Conservation (phyloP, 92 coral and sea anemone species). For the Epizoanthus ramosus region DNA sequence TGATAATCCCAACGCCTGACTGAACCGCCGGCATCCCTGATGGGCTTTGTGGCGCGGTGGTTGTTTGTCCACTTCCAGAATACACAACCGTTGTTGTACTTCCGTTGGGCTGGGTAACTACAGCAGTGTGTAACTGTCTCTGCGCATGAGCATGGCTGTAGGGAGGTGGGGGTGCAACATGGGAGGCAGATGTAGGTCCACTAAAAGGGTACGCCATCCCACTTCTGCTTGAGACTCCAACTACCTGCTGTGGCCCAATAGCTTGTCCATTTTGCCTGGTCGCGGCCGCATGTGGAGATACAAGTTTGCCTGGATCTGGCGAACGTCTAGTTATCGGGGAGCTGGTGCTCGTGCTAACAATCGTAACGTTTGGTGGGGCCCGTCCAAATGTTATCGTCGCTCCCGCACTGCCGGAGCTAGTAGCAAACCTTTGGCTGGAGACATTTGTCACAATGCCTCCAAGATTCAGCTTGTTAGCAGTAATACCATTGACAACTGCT, state of each 20-base stretch:
- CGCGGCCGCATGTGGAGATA: conserved; percentile 14
- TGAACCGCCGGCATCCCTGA: conserved; percentile 52
- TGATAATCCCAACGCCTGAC: conserved; percentile 20
- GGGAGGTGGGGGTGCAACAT: conserved; percentile 29
- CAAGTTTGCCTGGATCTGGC: conserved; percentile 20
- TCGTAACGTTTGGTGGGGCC: conserved; percentile 78
- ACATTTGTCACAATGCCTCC: conserved; percentile 86
- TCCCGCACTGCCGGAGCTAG: conserved; percentile 77
- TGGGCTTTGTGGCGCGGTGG: conserved; percentile 39
- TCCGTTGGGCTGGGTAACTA: conserved; percentile 28
- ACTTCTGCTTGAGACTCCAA: conserved; percentile 19
- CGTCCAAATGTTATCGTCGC: conserved; percentile 88
- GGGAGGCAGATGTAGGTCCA: conserved; percentile 1
- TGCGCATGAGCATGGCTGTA: conserved; percentile 24
- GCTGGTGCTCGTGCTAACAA: conserved; percentile 51
- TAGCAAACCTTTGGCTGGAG: conserved; percentile 81
- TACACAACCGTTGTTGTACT: conserved; percentile 46
- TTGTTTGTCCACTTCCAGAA: conserved; percentile 43
- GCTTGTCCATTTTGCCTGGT: conserved; percentile 30
- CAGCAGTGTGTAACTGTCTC: conserved; percentile 17
- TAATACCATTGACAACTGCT: conserved; percentile 27
- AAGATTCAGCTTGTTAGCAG: conserved; percentile 38
- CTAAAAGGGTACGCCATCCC: conserved; percentile 21
- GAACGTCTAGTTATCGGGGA: conserved; percentile 54
- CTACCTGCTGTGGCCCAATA: neutral